Evolutionary conservation across 2,888 invertebrate genomes (phyloP).

Genomic region (Hirtodrosophila cameraria): DNA sequence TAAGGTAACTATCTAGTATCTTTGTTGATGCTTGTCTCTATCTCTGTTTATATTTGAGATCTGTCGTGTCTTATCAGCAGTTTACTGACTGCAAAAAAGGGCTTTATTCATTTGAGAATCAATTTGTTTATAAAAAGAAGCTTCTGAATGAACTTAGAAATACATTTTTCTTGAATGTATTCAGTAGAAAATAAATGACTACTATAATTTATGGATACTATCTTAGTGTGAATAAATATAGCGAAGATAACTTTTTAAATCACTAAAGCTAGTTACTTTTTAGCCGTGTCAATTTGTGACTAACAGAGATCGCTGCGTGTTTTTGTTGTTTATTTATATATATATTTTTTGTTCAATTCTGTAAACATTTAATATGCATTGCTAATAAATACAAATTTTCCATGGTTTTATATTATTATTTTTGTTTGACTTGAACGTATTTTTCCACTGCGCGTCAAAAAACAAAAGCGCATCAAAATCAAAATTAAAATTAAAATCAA

Average conservation of each 20-base stretch:
- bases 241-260: too few species aligned
- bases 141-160: too few species aligned
- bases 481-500: too few species aligned
- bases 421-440: slow-evolving; percentile 14
- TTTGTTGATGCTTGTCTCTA: slow-evolving; percentile 32
- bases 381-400: slow-evolving; percentile 10
- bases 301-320: not conserved
- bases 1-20: slow-evolving; percentile 25
- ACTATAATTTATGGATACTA: too few species aligned
- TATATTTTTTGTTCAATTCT: not conserved
- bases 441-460: slow-evolving; percentile 29
- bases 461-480: slow-evolving; percentile 18
- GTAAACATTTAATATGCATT: not conserved
- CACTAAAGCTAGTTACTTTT: too few species aligned
- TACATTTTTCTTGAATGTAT: too few species aligned
- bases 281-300: not conserved
- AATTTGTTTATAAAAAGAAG: not conserved
- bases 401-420: too few species aligned
- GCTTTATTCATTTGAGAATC: too few species aligned
- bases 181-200: too few species aligned
- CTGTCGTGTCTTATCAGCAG: slow-evolving; percentile 1
- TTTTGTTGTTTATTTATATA: too few species aligned
- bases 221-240: too few species aligned
- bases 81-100: too few species aligned
- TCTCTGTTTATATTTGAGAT: slow-evolving; percentile 23